Percentiles rank a stretch among this genome's conserved stretches.
phyloP scores from a whole-genome alignment of 2,113 vertebrate genomes.

The Ursus arctos region DNA sequence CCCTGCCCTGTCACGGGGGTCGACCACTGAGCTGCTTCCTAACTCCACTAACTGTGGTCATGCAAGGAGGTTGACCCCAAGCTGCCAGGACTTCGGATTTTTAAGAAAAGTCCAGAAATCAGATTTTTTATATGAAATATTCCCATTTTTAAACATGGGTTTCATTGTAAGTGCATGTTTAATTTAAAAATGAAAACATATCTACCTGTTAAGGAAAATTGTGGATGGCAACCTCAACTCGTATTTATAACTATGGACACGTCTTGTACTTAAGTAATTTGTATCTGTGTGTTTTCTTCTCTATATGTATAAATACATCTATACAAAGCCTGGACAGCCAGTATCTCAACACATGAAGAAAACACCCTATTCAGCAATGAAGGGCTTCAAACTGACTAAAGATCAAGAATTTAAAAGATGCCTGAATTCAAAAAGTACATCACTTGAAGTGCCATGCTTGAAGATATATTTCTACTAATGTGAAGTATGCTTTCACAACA shows the following conservation, averaged over 20 bases:
- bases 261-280: not conserved
- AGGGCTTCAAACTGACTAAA: not conserved
- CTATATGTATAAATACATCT: not conserved
- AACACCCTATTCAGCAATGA: not conserved
- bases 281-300: not conserved
- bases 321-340: not conserved
- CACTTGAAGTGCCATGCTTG: not conserved
- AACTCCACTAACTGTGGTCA: not conserved
- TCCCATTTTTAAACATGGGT: not conserved
- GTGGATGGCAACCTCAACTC: not conserved
- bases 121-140: not conserved
- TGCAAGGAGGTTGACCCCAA: not conserved
- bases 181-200: not conserved
- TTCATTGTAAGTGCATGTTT: not conserved
- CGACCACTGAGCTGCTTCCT: rapidly evolving
- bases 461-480: not conserved
- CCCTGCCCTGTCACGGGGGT: rapidly evolving
- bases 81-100: not conserved
- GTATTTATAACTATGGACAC: not conserved
- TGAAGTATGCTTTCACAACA: conserved; percentile 24
- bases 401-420: not conserved
- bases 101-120: not conserved
- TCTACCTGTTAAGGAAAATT: not conserved
- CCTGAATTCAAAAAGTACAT: not conserved
- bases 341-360: not conserved